phyloP scores from a whole-genome alignment of 2,113 vertebrate species.

The Syngnathus scovelli region DNA sequence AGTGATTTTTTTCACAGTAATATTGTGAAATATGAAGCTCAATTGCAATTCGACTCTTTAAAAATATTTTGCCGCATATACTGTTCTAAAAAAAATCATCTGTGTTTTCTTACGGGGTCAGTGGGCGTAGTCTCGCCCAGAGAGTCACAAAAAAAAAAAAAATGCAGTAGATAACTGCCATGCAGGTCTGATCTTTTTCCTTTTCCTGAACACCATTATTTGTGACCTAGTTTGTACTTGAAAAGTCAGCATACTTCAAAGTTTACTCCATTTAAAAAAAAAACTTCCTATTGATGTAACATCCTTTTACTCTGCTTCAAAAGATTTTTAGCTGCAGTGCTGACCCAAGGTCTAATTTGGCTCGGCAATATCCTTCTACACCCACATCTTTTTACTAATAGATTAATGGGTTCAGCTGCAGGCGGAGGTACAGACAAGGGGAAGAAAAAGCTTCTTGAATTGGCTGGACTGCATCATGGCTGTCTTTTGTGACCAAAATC shows the following conservation, averaged over 20 bases:
- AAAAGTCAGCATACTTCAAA: background rate
- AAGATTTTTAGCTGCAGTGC: background rate
- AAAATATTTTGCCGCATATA: too few relatives aligned
- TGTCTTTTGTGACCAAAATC: background rate
- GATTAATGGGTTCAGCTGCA: background rate
- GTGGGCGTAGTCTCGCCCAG: too few relatives aligned
- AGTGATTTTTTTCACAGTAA: too few relatives aligned
- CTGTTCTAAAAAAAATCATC: too few relatives aligned
- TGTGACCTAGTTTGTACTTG: background rate
- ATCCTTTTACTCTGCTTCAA: background rate
- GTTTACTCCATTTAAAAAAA: background rate
- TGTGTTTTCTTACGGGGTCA: too few relatives aligned
- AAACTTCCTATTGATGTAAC: background rate
- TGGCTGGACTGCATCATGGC: background rate
- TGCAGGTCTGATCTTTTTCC: background rate
- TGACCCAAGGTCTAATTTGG: background rate
- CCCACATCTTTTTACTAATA: slow-evolving; percentile 3
- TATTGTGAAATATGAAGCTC: too few relatives aligned
- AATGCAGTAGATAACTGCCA: background rate
- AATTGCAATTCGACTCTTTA: too few relatives aligned
- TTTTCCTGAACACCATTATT: background rate
- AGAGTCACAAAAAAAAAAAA: too few relatives aligned
- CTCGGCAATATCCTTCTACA: background rate
- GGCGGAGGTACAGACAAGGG: background rate
- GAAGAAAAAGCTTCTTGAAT: background rate